Conservation (phyloP, 1,140 invertebrate species). For the Ectropis grisescens region DNA sequence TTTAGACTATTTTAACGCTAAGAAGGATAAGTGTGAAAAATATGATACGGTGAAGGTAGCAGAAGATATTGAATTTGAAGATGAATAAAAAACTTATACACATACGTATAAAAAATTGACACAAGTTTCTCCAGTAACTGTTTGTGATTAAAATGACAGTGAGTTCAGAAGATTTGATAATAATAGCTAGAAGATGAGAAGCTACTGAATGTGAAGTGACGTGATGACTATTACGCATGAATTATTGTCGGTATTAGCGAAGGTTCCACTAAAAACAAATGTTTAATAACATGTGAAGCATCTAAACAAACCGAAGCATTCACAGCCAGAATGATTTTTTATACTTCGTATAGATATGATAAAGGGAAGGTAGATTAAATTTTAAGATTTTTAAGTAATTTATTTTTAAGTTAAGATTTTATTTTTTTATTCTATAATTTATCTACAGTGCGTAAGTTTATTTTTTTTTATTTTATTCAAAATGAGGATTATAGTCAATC, state of each 20-base stretch:
- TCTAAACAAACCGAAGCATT: constrained; percentile 55
- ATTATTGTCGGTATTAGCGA: constrained; percentile 48
- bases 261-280: constrained; percentile 11
- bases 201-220: constrained; percentile 3
- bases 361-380: constrained; percentile 34
- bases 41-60: constrained; percentile 10
- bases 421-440: constrained; percentile 47
- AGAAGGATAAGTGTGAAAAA: constrained; percentile 19
- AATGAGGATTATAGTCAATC: constrained; percentile 50
- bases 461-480: constrained; percentile 54
- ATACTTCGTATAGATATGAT: constrained; percentile 60
- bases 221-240: constrained; percentile 9
- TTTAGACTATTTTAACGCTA: constrained; percentile 35
- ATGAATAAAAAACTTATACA: constrained; percentile 14
- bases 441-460: constrained; percentile 66
- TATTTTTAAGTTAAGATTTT: constrained; percentile 39
- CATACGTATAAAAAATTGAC: constrained; percentile 34
- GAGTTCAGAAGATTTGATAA: too few relatives aligned
- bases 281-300: constrained; percentile 34
- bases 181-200: background rate
- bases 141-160: constrained; percentile 9
- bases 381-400: constrained; percentile 37
- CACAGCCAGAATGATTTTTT: constrained; percentile 68
- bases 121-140: too few relatives aligned
- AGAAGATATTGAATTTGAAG: constrained; percentile 11